Conservation (phyloP, 2,113 vertebrate species). For the Sardina pilchardus region DNA sequence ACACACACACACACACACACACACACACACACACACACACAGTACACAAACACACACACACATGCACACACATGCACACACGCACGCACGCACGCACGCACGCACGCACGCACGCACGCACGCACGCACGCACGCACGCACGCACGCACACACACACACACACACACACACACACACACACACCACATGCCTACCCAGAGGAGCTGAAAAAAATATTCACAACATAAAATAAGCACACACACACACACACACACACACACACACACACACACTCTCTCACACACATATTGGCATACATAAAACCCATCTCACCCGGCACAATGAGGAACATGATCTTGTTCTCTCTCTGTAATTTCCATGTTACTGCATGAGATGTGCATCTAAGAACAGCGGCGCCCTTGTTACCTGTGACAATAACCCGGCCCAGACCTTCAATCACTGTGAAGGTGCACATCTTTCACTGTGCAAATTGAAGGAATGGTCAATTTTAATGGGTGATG, state of each 20-base stretch:
- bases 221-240: too few relatives aligned
- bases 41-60: not conserved
- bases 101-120: too few relatives aligned
- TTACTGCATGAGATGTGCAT: not conserved
- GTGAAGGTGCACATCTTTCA: not conserved
- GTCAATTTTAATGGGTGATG: not conserved
- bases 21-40: not conserved
- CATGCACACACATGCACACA: not conserved
- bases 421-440: not conserved
- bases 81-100: not conserved
- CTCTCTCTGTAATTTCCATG: not conserved
- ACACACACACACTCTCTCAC: not conserved
- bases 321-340: not conserved
- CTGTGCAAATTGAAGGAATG: not conserved
- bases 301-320: not conserved
- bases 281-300: not conserved
- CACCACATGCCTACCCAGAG: not conserved
- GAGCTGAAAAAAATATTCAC: too few relatives aligned
- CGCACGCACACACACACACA: not conserved
- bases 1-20: not conserved
- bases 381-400: not conserved
- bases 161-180: not conserved
- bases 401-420: not conserved
- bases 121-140: too few relatives aligned
- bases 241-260: not conserved